Conservation (phyloP, 2,113 vertebrate species). For the Genyomyrus donnyi region DNA sequence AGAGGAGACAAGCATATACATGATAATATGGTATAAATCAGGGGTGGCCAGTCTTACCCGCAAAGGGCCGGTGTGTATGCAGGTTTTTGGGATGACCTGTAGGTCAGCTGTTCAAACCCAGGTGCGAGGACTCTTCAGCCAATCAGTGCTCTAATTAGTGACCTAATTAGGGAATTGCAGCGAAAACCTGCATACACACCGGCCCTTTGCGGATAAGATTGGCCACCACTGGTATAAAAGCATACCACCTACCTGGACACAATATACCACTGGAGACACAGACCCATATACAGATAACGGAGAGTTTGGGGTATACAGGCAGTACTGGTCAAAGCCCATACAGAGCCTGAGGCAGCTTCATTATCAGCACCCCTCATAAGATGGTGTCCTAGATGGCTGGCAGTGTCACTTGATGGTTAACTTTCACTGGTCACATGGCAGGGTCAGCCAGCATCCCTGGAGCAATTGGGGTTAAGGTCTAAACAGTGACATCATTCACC, state of each 20-base stretch:
- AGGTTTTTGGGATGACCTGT: too few relatives aligned
- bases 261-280: neutral
- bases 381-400: neutral
- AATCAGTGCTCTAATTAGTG: too few relatives aligned
- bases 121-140: too few relatives aligned
- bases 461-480: neutral
- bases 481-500: neutral
- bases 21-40: too few relatives aligned
- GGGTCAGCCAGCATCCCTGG: neutral
- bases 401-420: neutral
- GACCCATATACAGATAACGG: neutral
- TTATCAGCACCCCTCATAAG: neutral
- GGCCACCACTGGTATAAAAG: neutral
- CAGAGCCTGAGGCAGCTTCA: neutral
- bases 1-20: neutral
- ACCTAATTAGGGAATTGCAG: too few relatives aligned
- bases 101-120: too few relatives aligned
- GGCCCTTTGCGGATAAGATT: too few relatives aligned
- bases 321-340: neutral
- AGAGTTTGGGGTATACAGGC: neutral
- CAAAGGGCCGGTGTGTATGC: too few relatives aligned
- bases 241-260: neutral
- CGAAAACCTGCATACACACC: too few relatives aligned
- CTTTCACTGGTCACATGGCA: neutral
- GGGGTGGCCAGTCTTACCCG: too few relatives aligned